Evolutionary conservation across 2,797 vertebrate genomes (phyloP).

Genomic region (Sebastes taczanowskii): DNA sequence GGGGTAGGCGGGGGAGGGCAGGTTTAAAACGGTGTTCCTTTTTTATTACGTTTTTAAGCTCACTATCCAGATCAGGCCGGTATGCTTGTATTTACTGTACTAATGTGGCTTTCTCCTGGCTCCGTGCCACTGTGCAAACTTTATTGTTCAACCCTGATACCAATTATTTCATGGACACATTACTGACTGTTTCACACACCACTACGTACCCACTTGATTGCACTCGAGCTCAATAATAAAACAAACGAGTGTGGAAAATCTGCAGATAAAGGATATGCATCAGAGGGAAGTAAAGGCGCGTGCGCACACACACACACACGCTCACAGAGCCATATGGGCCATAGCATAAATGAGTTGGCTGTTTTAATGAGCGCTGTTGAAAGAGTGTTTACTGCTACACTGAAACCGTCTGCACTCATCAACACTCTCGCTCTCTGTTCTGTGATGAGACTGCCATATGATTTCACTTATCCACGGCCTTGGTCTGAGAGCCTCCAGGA

Average conservation of each 20-base stretch:
- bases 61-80: background rate
- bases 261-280: slow-evolving; percentile 45
- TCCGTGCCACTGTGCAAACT: slow-evolving; percentile 2
- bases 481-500: slow-evolving; percentile 71
- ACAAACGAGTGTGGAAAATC: slow-evolving; percentile 28
- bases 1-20: too few species aligned
- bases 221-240: slow-evolving; percentile 38
- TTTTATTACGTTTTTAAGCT: background rate
- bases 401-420: slow-evolving; percentile 59
- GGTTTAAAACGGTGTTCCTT: background rate
- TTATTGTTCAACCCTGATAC: slow-evolving; percentile 17
- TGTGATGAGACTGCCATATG: slow-evolving; percentile 74
- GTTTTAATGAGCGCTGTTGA: slow-evolving; percentile 72
- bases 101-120: slow-evolving; percentile 4
- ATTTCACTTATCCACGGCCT: slow-evolving; percentile 79
- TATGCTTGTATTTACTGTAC: background rate
- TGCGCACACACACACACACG: background rate
- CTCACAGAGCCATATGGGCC: slow-evolving; percentile 66
- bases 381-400: slow-evolving; percentile 56
- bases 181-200: slow-evolving; percentile 10
- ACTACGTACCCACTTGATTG: slow-evolving; percentile 13
- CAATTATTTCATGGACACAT: slow-evolving; percentile 36
- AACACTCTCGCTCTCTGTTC: slow-evolving; percentile 45
- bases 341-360: slow-evolving; percentile 57
- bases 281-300: slow-evolving; percentile 21